These are phyloP conservation scores for Catocala sponsa DNA, from an alignment of 2,888 invertebrate genomes.

Conservation along the genomic window DNA sequence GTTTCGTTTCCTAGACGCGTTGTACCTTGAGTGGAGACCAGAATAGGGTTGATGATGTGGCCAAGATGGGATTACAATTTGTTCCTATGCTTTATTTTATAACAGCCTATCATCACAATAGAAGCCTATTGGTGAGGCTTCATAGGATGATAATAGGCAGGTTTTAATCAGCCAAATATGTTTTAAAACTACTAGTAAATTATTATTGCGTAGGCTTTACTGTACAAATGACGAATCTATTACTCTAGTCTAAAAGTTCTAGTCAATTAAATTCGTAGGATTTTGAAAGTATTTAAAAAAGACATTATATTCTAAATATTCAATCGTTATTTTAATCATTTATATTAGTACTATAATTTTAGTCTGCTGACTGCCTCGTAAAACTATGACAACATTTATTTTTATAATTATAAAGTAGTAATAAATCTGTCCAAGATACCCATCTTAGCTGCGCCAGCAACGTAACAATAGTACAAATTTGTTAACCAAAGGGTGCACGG, in stretches of 20 bases:
- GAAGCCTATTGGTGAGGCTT: too few species aligned
- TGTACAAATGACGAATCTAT: neutral
- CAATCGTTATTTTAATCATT: too few species aligned
- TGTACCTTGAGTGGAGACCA: slow-evolving; percentile 74
- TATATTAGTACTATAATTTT: too few species aligned
- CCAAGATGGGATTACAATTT: slow-evolving; percentile 24
- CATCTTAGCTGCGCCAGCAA: slow-evolving; percentile 35
- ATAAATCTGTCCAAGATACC: neutral
- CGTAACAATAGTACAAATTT: slow-evolving; percentile 76
- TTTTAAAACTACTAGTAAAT: too few species aligned
- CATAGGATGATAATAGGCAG: too few species aligned
- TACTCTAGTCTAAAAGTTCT: slow-evolving; percentile 25
- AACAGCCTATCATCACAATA: neutral
- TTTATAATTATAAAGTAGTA: neutral
- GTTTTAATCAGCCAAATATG: too few species aligned
- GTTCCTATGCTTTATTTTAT: slow-evolving; percentile 9
- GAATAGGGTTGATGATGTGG: slow-evolving; percentile 36
- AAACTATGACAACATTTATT: too few species aligned
- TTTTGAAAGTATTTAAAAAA: neutral
- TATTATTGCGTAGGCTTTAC: too few species aligned
- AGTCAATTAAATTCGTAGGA: slow-evolving; percentile 16
- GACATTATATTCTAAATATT: too few species aligned
- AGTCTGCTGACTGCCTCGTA: too few species aligned
- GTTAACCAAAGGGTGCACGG: slow-evolving; percentile 69
- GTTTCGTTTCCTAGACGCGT: slow-evolving; percentile 71